Evolutionary conservation across 2,113 vertebrate species (phyloP).

Genomic region (Elanoides forficatus): DNA sequence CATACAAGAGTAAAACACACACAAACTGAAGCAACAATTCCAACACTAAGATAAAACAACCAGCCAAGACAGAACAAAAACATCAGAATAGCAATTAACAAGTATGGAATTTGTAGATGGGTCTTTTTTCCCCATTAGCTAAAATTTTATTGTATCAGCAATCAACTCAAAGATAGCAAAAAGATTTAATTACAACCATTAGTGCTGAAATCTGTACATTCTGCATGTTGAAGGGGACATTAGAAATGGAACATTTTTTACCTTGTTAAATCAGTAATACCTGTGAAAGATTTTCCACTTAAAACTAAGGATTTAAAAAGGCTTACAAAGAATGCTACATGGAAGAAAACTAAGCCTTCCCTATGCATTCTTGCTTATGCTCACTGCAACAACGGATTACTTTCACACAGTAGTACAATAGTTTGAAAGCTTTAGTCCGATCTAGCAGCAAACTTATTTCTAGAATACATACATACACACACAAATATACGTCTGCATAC

Average conservation of each 20-base stretch:
- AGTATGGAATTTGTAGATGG: background rate
- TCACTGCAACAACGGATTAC: background rate
- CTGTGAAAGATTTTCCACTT: background rate
- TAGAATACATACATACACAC: background rate
- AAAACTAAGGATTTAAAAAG: background rate
- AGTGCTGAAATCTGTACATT: background rate
- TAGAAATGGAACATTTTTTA: background rate
- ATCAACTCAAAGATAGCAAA: background rate
- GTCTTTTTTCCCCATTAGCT: background rate
- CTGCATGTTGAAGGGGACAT: background rate
- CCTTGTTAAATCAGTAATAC: background rate
- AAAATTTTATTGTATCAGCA: background rate
- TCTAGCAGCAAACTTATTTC: background rate
- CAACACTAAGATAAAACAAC: background rate
- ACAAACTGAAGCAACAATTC: background rate
- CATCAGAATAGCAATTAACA: background rate
- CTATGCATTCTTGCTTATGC: background rate
- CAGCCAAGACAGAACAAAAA: background rate
- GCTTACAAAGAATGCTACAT: background rate
- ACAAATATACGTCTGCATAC: constrained; percentile 63
- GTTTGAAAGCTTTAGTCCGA: background rate
- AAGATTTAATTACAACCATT: background rate
- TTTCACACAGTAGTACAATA: background rate
- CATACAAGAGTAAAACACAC: background rate
- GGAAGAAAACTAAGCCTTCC: background rate